A percentile compares a stretch with the other conserved stretches of the same genome.
Evolutionary conservation across 1,140 invertebrate genomes (phyloP).

Genomic region (Aphis gossypii): DNA sequence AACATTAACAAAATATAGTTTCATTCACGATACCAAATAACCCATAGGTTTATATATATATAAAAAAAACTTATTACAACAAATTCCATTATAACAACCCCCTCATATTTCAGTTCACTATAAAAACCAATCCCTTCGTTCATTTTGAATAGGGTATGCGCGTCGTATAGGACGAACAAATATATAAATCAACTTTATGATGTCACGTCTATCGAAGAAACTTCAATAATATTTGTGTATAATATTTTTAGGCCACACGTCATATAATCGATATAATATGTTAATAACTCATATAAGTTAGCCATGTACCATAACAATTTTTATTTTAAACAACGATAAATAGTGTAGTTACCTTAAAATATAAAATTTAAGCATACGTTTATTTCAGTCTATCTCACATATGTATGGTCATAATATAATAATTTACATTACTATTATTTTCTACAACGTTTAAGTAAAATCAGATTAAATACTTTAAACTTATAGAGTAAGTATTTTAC

Average conservation of each 20-base stretch:
- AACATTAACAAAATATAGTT: not conserved
- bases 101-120: slow-evolving; percentile 24
- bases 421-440: not conserved
- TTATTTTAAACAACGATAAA: not conserved
- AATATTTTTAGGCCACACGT: not conserved
- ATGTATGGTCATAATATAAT: not conserved
- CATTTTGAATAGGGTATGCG: not conserved
- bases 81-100: slow-evolving; percentile 41
- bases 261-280: not conserved
- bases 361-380: not conserved
- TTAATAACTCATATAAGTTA: not conserved
- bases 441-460: not conserved
- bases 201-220: not conserved
- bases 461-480: too few relatives aligned
- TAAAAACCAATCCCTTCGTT: slow-evolving; percentile 20
- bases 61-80: not conserved
- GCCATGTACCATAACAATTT: not conserved
- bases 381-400: not conserved
- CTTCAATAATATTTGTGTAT: not conserved
- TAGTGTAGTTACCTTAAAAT: not conserved
- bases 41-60: not conserved
- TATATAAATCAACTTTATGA: slow-evolving; percentile 45
- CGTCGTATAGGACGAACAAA: not conserved
- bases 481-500: not conserved
- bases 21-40: not conserved